Percentiles rank a stretch among this genome's conserved stretches.
Conservation (phyloP, 1,140 invertebrate species). For the Babylonia areolata region DNA sequence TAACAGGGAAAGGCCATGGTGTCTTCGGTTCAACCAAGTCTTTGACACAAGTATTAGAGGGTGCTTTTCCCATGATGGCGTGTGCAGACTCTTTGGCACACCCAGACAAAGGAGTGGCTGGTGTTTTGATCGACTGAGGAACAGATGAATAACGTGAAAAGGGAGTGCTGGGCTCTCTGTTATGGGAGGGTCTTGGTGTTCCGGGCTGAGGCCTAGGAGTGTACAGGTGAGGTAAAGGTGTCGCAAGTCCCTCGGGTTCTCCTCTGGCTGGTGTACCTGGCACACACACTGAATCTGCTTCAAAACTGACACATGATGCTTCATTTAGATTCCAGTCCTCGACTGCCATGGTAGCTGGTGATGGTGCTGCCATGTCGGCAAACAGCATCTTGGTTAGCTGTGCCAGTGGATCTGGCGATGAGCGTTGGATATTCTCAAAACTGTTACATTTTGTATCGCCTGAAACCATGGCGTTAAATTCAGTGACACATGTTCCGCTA, state of each 20-base stretch:
- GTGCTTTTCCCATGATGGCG: not conserved
- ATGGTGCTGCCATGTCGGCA: not conserved
- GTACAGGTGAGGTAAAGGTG: not conserved
- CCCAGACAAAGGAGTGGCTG: not conserved
- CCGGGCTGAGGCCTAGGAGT: not conserved
- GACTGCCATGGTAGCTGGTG: not conserved
- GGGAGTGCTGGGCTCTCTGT: constrained; percentile 19
- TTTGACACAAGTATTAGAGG: not conserved
- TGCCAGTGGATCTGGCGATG: constrained; percentile 12
- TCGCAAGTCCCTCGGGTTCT: constrained; percentile 13
- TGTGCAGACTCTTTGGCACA: not conserved
- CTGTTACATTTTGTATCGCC: not conserved
- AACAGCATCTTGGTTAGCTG: constrained; percentile 23
- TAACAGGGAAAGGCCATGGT: not conserved
- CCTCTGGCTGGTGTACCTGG: not conserved
- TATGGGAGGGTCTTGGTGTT: not conserved
- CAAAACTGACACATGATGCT: not conserved
- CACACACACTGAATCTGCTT: constrained; percentile 1
- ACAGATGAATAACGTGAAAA: not conserved
- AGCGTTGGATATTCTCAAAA: not conserved
- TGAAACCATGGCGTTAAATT: not conserved
- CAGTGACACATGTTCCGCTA: not conserved
- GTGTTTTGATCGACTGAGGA: constrained; percentile 19
- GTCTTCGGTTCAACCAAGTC: not conserved
- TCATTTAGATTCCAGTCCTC: constrained; percentile 33